Conservation (phyloP, 1,140 invertebrate species). For the Drosophila grimshawi region DNA sequence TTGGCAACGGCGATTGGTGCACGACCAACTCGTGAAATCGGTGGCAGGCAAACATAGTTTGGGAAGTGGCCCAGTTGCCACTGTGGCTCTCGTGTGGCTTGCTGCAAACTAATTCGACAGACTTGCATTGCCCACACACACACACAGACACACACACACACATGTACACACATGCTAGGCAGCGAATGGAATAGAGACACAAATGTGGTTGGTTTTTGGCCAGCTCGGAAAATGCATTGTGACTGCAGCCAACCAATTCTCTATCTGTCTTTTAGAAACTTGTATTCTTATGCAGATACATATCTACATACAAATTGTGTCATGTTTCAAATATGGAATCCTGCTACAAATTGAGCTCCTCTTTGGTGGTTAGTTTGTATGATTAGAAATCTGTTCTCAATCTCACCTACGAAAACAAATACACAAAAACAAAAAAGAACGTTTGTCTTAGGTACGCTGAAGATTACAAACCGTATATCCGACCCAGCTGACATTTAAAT, state of each 20-base stretch:
- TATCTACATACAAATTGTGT: neutral
- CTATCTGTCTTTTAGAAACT: neutral
- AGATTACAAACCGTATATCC: no score
- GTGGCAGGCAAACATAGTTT: neutral
- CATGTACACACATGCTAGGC: neutral
- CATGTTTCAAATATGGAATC: no score
- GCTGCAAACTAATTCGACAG: slow-evolving; percentile 48
- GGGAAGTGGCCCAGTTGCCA: neutral
- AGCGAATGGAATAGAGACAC: slow-evolving; percentile 43
- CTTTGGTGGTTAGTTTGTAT: no score
- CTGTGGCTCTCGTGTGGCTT: slow-evolving; percentile 36
- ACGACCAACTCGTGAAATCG: slow-evolving; percentile 48
- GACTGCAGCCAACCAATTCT: slow-evolving; percentile 1
- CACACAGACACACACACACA: slow-evolving; percentile 8
- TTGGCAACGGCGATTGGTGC: slow-evolving; percentile 66
- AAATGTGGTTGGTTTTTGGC: slow-evolving; percentile 39
- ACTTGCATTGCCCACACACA: slow-evolving; percentile 45
- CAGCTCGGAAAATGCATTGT: slow-evolving; percentile 9
- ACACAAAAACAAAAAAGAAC: no score
- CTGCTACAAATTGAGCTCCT: no score
- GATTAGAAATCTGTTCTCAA: no score
- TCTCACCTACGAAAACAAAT: no score
- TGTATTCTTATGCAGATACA: neutral
- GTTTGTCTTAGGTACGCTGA: no score
- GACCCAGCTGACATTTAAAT: no score